Evolutionary conservation across 2,797 vertebrate species (phyloP), one percentile per base, ranked within the genome.

Genomic region (Enteromius radiatus): DNA sequence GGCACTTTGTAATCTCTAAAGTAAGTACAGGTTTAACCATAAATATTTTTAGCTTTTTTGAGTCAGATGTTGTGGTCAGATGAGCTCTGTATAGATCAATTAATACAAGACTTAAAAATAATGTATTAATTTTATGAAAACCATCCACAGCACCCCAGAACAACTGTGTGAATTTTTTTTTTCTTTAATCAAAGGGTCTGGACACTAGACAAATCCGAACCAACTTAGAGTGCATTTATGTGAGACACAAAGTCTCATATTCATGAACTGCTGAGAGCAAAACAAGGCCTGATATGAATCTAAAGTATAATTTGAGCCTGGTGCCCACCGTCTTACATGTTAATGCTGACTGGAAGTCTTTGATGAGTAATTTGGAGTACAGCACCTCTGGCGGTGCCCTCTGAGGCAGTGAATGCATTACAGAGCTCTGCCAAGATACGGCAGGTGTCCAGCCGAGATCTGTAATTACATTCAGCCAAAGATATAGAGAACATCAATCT

Each of bases 391-490:
- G 70, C 78, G 31, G 61, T 4, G 63, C 12, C 61, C 10, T 52
- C 68, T 83, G 80, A 84, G 83, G 6, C 28, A 49, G 88, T 91
- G 88, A 89, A 87, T 92, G 87, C 90, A 80, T 79, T 87, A 86
- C 88, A 88, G 90, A 90, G 91, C 87, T 17, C 23, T 87, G 89
- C 88, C 87, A 81, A 45, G 43, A 89, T 82, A 76, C 86, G 19
- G 15, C 84, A 88, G 88, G 87, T 89, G 88, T 88, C 91, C 91
- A 84, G 74, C 4, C 17, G 91, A 90, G 89, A 91, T 88, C 90
- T 89, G 90, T 92, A 91, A 93, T 92, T 91, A 92, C 89, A 91
- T 88, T 91, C 90, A 85, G 87, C 90, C 87, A 88, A 89, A 88
- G 88, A 83, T 69, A 86, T 88, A 88, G 88, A 84, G 88, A 75